Evolutionary conservation across 2,888 invertebrate species (phyloP), one percentile per base, ranked within the genome.

Genomic region (Hirtodrosophila alboralis): DNA sequence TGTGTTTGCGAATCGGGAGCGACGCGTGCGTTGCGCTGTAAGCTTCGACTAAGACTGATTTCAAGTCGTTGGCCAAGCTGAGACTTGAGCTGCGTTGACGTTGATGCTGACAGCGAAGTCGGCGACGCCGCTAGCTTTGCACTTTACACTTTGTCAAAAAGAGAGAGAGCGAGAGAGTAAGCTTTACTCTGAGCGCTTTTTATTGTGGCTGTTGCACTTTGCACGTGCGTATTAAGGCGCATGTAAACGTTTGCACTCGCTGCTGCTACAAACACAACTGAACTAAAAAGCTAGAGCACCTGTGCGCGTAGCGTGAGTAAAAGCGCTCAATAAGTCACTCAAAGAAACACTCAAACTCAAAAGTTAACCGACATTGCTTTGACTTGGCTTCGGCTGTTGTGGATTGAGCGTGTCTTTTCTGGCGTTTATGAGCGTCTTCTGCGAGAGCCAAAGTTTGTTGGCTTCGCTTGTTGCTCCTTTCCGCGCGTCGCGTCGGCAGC

Each of bases 31-130:
- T 75, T 86, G 64, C 71, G 77, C 73, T 81, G 73, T 67, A 87
- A 79, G 84, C 81, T 87, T 69, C 77, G 87, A 81, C 77, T 75
- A 77, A 84, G 86, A 88, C 87, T 88, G 81, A 87, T 75, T 81
- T 77, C 63, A 67, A 68, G 60, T 59, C 53, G 69, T 16, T 52
- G 59, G 34, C 57, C 41, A 43, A 69, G 56, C 60, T 62, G 57
- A 49, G 41, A 75, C 45, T 57, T 71, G 77, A 76, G 74, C 75
- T 71, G 37, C 45, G 26, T 7, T 31, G 54, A 10, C 18, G 51
- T 34, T 58, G 47, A 49, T 48, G 59, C 41, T 52, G 41, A 37
- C 47, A 10, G 21, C 53, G 47, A 10, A 56, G 56, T 49, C 53
- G 51, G 14, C 67, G 60, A 33, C 66, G 68, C 60, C 66, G 69